Base-by-base conservation (phyloP, 2,113 vertebrate genomes). In the Nipponia nippon region DNA sequence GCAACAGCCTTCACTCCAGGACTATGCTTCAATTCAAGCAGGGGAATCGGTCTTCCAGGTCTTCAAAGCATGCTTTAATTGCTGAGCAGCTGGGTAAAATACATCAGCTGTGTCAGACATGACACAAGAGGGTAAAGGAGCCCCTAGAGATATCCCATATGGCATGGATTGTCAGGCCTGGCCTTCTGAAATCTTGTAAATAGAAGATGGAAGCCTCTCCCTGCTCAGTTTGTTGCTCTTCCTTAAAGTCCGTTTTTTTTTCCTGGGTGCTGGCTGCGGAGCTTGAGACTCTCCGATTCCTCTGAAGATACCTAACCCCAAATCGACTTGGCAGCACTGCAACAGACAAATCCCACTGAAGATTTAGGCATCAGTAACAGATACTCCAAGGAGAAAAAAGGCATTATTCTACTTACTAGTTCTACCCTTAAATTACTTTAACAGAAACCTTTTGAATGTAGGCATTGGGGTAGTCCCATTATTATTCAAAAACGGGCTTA, bases 131-230 rank as follows among this genome's bases (percentile, higher is more conserved):
- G 32, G 42, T 36, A 63, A 86, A 63, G 52, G 11, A 67, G 6
- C 5, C 63, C 36, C 77, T 42, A 29, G 49, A 63, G 10, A 34
- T 36, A 46, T 13, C 8, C 72, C 42, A 0, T 44, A 34, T 34
- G 4, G 5, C n/a, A 27, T 2, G 4, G 18, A 29, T 27, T 78
- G n/a, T 62, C 36, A 93, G 63, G 26, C 46, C 23, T 36, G 10
- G 7, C 11, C 27, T 65, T 38, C 38, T 42, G 44, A 55, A 78
- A 42, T 58, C 50, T 56, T 58, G 16, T 34, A 53, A 62, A 42
- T 1, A 71, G 34, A 25, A 67, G 23, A 34, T 19, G 9, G 59
- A 52, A 11, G 1, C 1, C 0, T 19, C 16, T 61, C 4, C 14
- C 6, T 61, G 32, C 22, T 78, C 25, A 29, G 46, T 62, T 56